Base-by-base conservation (phyloP, 2,888 invertebrate genomes). In the Kuschelorhynchus macadamiae region DNA sequence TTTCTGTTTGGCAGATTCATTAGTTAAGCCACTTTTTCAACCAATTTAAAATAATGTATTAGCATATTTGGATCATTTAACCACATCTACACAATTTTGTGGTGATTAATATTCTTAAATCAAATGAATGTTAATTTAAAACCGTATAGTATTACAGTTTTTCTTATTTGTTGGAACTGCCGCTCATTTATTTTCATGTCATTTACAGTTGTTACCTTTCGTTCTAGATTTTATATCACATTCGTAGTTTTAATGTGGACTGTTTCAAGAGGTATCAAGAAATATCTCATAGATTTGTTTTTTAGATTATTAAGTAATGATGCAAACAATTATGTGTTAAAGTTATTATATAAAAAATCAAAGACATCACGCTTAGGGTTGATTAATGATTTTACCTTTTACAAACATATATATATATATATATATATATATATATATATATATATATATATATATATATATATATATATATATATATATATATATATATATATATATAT, bases 11-110 rank as follows among this genome's bases (percentile, higher is more conserved):
- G n/a, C n/a, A 36, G 20, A 57, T 57, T 57, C 32, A 57, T 44
- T 18, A 33, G 20, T 14, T 12, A 16, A 17, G 16, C 46, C 17
- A 20, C 20, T 47, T 59, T 36, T 32, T 47, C 21, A 59, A 47
- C 36, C 46, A 20, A n/a, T n/a, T n/a, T n/a, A n/a, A 32, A 42
- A 46, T 42, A 30, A 21, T 46, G 21, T 59, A 50, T 60, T 60
- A 42, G 50, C 60, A 60, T 60, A 33, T 60, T 60, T 50, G 41
- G 42, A 50, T 41, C 50, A 50, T 60, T 60, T 50, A 60, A 32
- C 60, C 30, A 44, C 17, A 60, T 50, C 60, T 49, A 18, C 16
- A 60, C 18, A 49, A 60, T 41, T 50, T 20, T 21, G 8, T n/a
- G 36, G 49, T 50, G 50, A 60, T 60, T 60, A 60, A 60, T 60